Base-by-base conservation (phyloP, 2,797 vertebrate genomes). In the Setipinna tenuifilis region DNA sequence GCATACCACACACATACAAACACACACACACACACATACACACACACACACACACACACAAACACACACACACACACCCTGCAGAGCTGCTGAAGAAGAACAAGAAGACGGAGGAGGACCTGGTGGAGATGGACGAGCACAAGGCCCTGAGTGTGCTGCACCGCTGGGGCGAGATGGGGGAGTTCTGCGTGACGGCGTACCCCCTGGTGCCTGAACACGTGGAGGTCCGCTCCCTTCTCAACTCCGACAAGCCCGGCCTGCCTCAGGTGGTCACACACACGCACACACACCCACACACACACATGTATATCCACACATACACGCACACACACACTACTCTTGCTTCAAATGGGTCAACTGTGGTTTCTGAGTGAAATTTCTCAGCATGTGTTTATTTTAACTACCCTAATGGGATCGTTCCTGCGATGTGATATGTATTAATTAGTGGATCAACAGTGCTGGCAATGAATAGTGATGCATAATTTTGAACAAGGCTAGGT, bases 191-290 rank as follows among this genome's bases (percentile, higher is more conserved):
- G 1, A 94, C 94, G 0, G 97, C 97, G 0, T 84, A 94, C 82
- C 92, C 93, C 82, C 93, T 99, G 87, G 97, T 99, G 5, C 97
- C 97, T 0, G 98, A 99, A 84, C 98, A 99, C 0, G 95, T 99
- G 86, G 98, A 99, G 92, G 93, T 95, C 28, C 93, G 97, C 82
- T 95, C 97, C 6, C 95, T 99, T 84, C 91, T 95, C 87, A 96
- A 95, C 88, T 83, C 89, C 0, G 95, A 95, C 25, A 98, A 91
- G 82, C 97, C 96, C 0, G 97, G 97, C 19, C 93, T 99, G 28
- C 95, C 96, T 28, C 97, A 98, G 97, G 97, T 98, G 87, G 93
- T 10, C 1, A 17, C 19, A n/a, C 16, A 81, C 75, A 44, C 28
- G 25, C n/a, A 65, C 84, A 65, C 35, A 41, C 35, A 41, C 5